phyloP scores from a whole-genome alignment of 2,888 invertebrate species.

The Orthonevra nobilis region DNA sequence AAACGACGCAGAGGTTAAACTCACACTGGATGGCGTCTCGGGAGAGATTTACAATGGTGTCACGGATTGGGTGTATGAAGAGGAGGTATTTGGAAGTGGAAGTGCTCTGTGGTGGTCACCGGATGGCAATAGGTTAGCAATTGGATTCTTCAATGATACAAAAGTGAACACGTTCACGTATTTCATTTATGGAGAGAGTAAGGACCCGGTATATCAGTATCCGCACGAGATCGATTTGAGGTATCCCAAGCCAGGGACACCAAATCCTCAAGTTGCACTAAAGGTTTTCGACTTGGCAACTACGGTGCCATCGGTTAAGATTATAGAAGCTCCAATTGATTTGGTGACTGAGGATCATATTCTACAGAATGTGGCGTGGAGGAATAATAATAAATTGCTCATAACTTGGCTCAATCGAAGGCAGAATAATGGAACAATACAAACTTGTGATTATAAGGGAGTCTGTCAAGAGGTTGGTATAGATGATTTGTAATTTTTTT shows the following conservation, averaged over 20 bases:
- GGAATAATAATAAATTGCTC: slow-evolving; percentile 84
- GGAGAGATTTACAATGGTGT: slow-evolving; percentile 89
- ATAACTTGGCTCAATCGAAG: slow-evolving; percentile 92
- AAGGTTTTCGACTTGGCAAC: slow-evolving; percentile 83
- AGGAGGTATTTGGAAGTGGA: slow-evolving; percentile 87
- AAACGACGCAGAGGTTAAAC: slow-evolving; percentile 77
- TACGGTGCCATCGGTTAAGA: slow-evolving; percentile 76
- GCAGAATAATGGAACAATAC: slow-evolving; percentile 84
- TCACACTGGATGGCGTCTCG: slow-evolving; percentile 84
- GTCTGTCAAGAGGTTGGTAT: slow-evolving; percentile 73
- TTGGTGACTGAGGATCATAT: slow-evolving; percentile 84
- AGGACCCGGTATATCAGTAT: slow-evolving; percentile 83
- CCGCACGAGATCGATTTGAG: slow-evolving; percentile 84
- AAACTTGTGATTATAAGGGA: slow-evolving; percentile 74
- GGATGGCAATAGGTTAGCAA: slow-evolving; percentile 85
- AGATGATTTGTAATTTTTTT: neutral
- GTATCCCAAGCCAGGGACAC: slow-evolving; percentile 90
- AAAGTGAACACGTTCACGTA: slow-evolving; percentile 84
- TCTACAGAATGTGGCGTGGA: slow-evolving; percentile 88
- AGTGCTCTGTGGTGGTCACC: slow-evolving; percentile 91
- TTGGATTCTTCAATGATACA: slow-evolving; percentile 87
- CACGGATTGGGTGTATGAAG: slow-evolving; percentile 97
- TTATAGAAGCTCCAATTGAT: slow-evolving; percentile 81
- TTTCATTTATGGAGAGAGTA: slow-evolving; percentile 85
- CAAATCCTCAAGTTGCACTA: slow-evolving; percentile 87